Percentiles rank a stretch among this genome's conserved stretches.
phyloP scores from a whole-genome alignment of 2,888 invertebrate genomes.

The Acrocyrtus sp. region DNA sequence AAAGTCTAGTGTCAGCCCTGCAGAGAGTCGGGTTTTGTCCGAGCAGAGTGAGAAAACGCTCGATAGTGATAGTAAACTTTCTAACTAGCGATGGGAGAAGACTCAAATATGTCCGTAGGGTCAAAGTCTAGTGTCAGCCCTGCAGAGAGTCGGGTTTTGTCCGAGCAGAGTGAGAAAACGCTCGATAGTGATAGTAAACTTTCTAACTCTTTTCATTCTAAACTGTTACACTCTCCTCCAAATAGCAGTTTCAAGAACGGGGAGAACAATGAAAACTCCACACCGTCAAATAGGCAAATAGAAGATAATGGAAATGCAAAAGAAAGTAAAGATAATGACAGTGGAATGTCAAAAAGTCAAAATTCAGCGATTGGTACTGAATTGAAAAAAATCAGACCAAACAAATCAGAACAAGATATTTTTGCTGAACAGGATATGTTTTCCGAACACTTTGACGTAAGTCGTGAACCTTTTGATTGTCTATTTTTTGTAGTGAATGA shows the following conservation, averaged over 20 bases:
- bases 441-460: slow-evolving; percentile 77
- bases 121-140: slow-evolving; percentile 57
- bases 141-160: slow-evolving; percentile 58
- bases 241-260: slow-evolving; percentile 54
- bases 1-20: slow-evolving; percentile 55
- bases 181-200: slow-evolving; percentile 64
- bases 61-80: slow-evolving; percentile 64
- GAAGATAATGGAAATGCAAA: slow-evolving; percentile 12
- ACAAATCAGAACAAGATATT: slow-evolving; percentile 75
- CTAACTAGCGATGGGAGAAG: slow-evolving; percentile 71
- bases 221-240: slow-evolving; percentile 63
- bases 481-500: background rate
- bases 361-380: slow-evolving; percentile 65
- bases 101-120: slow-evolving; percentile 68
- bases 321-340: slow-evolving; percentile 64
- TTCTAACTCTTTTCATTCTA: slow-evolving; percentile 61
- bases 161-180: slow-evolving; percentile 63
- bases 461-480: slow-evolving; percentile 63
- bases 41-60: slow-evolving; percentile 64
- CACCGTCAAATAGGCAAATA: background rate
- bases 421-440: slow-evolving; percentile 93
- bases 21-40: slow-evolving; percentile 59
- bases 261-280: slow-evolving; percentile 12
- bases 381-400: slow-evolving; percentile 64
- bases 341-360: slow-evolving; percentile 3